Evolutionary conservation across 2,888 invertebrate genomes (phyloP).

Genomic region (Agapetus fuscipes): DNA sequence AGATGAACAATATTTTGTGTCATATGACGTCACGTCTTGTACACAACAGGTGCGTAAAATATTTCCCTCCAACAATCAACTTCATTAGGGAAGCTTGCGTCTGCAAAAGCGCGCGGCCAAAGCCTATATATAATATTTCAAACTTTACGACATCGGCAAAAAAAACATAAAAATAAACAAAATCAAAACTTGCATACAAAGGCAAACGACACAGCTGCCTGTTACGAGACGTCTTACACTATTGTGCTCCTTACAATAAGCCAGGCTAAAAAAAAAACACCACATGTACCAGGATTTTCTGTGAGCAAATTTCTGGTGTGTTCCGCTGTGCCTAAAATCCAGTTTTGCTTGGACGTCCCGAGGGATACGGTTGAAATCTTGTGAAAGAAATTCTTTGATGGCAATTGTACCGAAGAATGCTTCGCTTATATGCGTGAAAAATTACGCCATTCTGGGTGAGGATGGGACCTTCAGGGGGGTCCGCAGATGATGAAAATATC

Average conservation of each 20-base stretch:
- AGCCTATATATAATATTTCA: slow-evolving; percentile 2
- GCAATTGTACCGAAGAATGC: slow-evolving; percentile 13
- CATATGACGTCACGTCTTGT: no score
- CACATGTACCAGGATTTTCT: neutral
- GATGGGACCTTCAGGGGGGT: slow-evolving; percentile 12
- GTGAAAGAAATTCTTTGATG: slow-evolving; percentile 13
- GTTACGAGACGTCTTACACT: neutral
- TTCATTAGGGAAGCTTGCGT: no score
- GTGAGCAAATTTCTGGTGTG: neutral
- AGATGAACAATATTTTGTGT: no score
- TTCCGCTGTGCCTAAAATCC: neutral
- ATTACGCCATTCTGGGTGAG: slow-evolving; percentile 8
- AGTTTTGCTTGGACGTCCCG: neutral
- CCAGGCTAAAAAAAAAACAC: neutral
- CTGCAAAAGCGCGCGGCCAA: no score
- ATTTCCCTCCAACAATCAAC: no score
- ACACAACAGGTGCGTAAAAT: no score
- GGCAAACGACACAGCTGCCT: neutral
- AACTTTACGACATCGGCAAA: slow-evolving; percentile 12
- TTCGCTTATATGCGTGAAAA: slow-evolving; percentile 13
- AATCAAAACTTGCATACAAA: slow-evolving; percentile 2
- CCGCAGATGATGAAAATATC: no score
- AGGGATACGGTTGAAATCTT: no score
- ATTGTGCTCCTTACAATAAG: neutral
- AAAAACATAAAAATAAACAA: slow-evolving; percentile 16